These are phyloP conservation scores for Eumaeus atala DNA, from an alignment of 1,140 invertebrate genomes.

Conservation along the genomic window DNA sequence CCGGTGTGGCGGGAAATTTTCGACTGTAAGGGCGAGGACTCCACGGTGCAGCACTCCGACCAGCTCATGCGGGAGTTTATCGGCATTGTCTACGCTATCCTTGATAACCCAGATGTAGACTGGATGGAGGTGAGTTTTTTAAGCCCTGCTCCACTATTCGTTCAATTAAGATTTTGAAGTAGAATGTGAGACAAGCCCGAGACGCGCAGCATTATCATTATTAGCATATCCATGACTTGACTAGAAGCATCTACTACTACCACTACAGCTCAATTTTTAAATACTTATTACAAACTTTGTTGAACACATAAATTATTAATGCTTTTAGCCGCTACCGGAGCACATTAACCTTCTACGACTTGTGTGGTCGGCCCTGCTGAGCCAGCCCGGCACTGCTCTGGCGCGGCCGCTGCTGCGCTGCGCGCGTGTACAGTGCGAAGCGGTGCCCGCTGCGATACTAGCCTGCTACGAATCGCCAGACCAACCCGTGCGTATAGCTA, in stretches of 20 bases:
- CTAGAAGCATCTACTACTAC: too few relatives aligned
- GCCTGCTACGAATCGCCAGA: background rate
- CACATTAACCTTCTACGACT: background rate
- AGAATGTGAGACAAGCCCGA: too few relatives aligned
- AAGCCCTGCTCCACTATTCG: too few relatives aligned
- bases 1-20: background rate
- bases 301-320: background rate
- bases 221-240: too few relatives aligned
- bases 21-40: background rate
- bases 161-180: too few relatives aligned
- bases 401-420: constrained; percentile 1
- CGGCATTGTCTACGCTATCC: background rate
- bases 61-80: background rate
- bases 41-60: background rate
- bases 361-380: background rate
- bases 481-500: background rate
- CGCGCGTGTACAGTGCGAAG: constrained; percentile 19
- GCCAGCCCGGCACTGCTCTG: background rate
- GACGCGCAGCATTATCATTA: too few relatives aligned
- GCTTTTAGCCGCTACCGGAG: background rate
- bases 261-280: too few relatives aligned
- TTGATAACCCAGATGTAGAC: too few relatives aligned
- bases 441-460: constrained; percentile 21
- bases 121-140: too few relatives aligned
- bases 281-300: too few relatives aligned